These are phyloP conservation scores for Drosophila buzzatii DNA, from an alignment of 2,888 invertebrate species.

Conservation along the genomic window DNA sequence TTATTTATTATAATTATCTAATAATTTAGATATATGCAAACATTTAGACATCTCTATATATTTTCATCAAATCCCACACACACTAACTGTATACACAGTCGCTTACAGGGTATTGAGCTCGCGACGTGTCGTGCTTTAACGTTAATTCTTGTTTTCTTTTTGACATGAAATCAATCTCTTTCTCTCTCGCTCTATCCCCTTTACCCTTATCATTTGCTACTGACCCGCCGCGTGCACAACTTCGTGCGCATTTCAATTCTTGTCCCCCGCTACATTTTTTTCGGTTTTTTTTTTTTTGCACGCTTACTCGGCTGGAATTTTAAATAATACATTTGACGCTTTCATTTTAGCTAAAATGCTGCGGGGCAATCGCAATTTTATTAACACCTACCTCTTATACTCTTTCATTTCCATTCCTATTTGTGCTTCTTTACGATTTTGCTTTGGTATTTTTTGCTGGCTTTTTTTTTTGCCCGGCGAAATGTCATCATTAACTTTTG, in stretches of 20 bases:
- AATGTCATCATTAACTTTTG: constrained; percentile 73
- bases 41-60: background rate
- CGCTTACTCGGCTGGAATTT: constrained; percentile 62
- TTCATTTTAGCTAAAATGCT: constrained; percentile 69
- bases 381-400: constrained; percentile 46
- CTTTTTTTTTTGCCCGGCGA: constrained; percentile 29
- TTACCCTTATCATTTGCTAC: background rate
- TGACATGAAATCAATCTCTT: constrained; percentile 71
- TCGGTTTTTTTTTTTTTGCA: constrained; percentile 28
- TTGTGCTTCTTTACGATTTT: constrained; percentile 20
- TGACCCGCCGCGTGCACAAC: constrained; percentile 25
- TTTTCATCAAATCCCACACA: too few relatives aligned
- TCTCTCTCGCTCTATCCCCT: constrained; percentile 28
- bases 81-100: background rate
- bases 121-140: background rate
- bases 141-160: constrained; percentile 25
- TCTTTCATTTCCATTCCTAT: constrained; percentile 18
- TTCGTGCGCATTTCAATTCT: constrained; percentile 50
- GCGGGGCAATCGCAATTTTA: constrained; percentile 55
- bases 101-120: background rate
- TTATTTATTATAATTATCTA: background rate
- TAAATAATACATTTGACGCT: constrained; percentile 73
- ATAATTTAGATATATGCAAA: background rate
- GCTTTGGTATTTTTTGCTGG: constrained; percentile 16
- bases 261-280: constrained; percentile 18